Percentiles rank a stretch among this genome's conserved stretches.
These are phyloP conservation scores for Tinamus major DNA, from an alignment of 2,797 vertebrate species.

Conservation along the genomic window DNA sequence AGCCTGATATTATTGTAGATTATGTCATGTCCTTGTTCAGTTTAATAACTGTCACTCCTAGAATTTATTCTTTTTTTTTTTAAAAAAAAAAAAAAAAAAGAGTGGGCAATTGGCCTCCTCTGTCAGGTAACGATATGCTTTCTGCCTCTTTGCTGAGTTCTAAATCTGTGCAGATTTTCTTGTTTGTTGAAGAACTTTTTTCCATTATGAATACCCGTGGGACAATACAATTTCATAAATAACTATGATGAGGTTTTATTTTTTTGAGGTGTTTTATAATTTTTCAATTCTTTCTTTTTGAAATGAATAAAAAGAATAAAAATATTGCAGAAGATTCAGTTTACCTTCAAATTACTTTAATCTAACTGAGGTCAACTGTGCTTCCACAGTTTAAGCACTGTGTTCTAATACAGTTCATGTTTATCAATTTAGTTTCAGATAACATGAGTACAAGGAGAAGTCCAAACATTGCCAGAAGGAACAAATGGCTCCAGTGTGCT, in stretches of 20 bases:
- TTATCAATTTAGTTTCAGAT: background rate
- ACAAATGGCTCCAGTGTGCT: background rate
- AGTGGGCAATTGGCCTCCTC: rapidly evolving
- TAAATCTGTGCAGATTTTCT: background rate
- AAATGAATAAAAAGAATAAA: background rate
- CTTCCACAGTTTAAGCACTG: background rate
- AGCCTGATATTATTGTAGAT: background rate
- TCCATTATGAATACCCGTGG: background rate
- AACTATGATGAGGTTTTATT: background rate
- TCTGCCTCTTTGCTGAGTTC: background rate
- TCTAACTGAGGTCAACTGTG: background rate
- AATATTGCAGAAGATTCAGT: background rate
- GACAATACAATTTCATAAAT: background rate
- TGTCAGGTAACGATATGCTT: background rate
- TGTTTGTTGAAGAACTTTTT: background rate
- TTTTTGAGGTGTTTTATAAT: background rate
- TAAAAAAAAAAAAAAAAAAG: no score
- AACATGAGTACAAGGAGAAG: background rate
- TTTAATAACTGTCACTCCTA: background rate
- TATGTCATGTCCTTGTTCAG: background rate
- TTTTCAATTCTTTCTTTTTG: background rate
- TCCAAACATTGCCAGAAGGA: background rate
- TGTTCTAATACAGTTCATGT: background rate
- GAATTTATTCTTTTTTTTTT: background rate
- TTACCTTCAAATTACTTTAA: background rate